Evolutionary conservation across 1,140 invertebrate species (phyloP), one percentile per base, ranked within the genome.

Genomic region (Hesperophylax magnus): DNA sequence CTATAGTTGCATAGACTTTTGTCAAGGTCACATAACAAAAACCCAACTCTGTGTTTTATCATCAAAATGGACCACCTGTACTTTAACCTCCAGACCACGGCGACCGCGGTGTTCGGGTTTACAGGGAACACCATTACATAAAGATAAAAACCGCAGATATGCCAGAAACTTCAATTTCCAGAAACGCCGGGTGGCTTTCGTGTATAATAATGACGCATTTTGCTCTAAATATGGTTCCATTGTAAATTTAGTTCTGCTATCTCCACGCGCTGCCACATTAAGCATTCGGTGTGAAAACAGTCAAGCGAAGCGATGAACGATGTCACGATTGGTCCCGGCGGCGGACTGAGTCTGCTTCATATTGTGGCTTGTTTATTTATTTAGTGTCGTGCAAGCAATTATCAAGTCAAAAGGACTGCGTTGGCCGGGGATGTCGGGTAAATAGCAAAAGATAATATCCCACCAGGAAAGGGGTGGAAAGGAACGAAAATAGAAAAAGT

Each of bases 321-420:
- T n/a, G 76, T 78, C 76, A 78, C 76, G 76, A 78, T 39, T 27
- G 14, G 67, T 52, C 67, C 22, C 72, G 53, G 20, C 72, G 39
- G 20, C 47, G 31, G 54, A 60, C 53, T 18, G 63, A 17, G n/a
- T 52, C 47, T 22, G 31, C 71, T 71, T 71, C 39, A 71, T 69
- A 69, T 17, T 54, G 39, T n/a, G 63, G 18, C 20, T 39, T 80
- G 71, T 80, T 75, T 80, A 80, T 80, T 80, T 80, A 76, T 80
- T 80, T 80, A 76, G 24, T 80, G 79, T 80, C 79, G 79, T 80
- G 79, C 54, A 80, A 76, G 71, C 79, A 80, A 80, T 80, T 80
- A 80, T 80, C 79, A 53, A 80, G 79, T 80, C 78, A 72, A 71
- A 53, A 20, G 65, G 39, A 47, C 77, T 78, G 0, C 47, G 20